Evolutionary conservation across 2,797 vertebrate genomes (phyloP), one percentile per base, ranked within the genome.

Genomic region (Phrynocephalus vlangalii): DNA sequence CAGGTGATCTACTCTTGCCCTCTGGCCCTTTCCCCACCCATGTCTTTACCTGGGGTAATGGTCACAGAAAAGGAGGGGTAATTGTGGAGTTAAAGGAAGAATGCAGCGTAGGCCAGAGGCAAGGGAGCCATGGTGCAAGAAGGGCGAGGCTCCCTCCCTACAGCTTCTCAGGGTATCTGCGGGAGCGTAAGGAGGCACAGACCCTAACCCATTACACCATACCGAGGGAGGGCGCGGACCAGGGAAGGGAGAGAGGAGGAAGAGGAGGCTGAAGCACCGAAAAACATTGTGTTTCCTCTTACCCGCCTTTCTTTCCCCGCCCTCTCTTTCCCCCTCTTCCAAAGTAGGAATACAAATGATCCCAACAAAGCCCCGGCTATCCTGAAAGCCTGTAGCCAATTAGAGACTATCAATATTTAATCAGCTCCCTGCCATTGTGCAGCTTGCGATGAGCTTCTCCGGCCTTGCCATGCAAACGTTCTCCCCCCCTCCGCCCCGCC

Each of bases 391-490:
- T 98, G 98, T 98, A 97, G 98, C 98, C 98, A 99, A 99, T 99
- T 99, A 99, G 97, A 97, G 97, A 89, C 90, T 97, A 99, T 99
- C 97, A 99, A 99, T 99, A 98, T 98, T 99, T 98, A 97, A 98
- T 97, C 92, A 96, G 95, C 91, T 93, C 95, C 95, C 88, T 85
- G 91, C 95, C 96, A 96, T 96, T 96, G 95, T 96, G 95, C 94
- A 94, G 95, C 94, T 93, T 75, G 86, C 95, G 87, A 94, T 94
- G 92, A 92, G 91, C 92, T 94, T 91, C 92, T 94, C 93, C 90
- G 92, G 94, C 94, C 95, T 93, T 94, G 94, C 95, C 95, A 96
- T 91, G 92, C 94, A 90, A 94, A 93, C 91, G 92, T 82, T 93
- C 95, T 96, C 96, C 24, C 96, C 96, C 96, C 97, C 96, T 76